Evolutionary conservation across 1,140 invertebrate species (phyloP), one percentile per base, ranked within the genome.

Genomic region (Bradysia coprophila): DNA sequence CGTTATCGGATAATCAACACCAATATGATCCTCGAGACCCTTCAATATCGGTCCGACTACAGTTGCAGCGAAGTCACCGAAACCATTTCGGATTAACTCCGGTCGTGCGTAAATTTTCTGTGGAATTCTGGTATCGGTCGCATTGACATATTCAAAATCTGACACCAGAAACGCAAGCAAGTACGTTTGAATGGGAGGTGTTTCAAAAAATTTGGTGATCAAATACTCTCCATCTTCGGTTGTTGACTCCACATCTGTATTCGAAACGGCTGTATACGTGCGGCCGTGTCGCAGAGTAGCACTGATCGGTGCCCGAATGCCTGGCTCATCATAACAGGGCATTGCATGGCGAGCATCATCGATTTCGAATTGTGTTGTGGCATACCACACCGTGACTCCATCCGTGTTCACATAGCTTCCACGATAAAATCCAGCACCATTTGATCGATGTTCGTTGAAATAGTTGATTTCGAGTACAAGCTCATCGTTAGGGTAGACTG

Each of bases 231-330:
- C 5, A 21, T 21, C 11, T 15, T 44, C 42, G 4, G 39, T 41
- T 9, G 38, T 47, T 40, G 52, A 43, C 20, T 51, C 40, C 24
- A 44, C 43, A 23, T 59, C 59, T 33, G 61, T 64, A 1, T 56
- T 53, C 44, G 67, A 46, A 47, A 72, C 63, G 0, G 65, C 68
- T 2, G 45, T 57, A 45, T 73, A 68, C 13, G 59, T 53, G 2
- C 40, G 43, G 2, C 67, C 67, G 36, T 61, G 68, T 0, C 73
- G 69, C 2, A 87, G 51, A 0, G 66, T 68, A 2, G 86, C 54
- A 19, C 56, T 67, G 51, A 84, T 91, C 0, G 62, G 68, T 2
- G 85, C 78, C 56, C 89, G 89, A 41, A 88, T 72, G 2, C 75
- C 51, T 2, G 75, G 75, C 45, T 78, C 75, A 46, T 77, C 75